A percentile compares a stretch with the other conserved stretches of the same genome.
These are phyloP conservation scores for Lepilemur ruficaudatus DNA, from an alignment of 2,797 vertebrate species.

Conservation along the genomic window DNA sequence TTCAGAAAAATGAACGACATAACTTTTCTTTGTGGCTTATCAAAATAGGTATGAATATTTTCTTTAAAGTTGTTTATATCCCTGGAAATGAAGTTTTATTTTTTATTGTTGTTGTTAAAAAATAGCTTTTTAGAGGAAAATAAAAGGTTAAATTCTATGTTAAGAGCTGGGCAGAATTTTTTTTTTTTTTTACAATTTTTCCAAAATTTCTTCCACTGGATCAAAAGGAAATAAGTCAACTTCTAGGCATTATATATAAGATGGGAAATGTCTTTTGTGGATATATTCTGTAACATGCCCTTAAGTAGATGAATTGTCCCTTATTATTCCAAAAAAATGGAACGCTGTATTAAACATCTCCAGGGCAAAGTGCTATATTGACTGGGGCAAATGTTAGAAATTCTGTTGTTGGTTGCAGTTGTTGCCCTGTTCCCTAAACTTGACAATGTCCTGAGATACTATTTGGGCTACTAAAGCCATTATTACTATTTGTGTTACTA, in stretches of 20 bases:
- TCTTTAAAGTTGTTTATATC: not conserved
- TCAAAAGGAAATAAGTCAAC: constrained; percentile 79
- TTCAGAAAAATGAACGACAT: not conserved
- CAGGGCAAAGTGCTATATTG: not conserved
- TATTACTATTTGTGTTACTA: not conserved
- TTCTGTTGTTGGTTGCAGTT: not conserved
- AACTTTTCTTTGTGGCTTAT: not conserved
- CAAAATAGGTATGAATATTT: not conserved
- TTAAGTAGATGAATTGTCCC: constrained; percentile 53
- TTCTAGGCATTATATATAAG: constrained; percentile 76
- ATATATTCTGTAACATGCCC: constrained; percentile 58
- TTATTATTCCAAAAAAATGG: constrained; percentile 46
- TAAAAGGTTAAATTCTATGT: constrained; percentile 64
- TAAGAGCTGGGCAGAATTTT: constrained; percentile 61
- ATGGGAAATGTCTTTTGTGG: constrained; percentile 68
- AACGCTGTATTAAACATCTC: not conserved
- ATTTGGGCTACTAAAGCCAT: constrained; percentile 17
- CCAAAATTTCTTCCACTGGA: constrained; percentile 74
- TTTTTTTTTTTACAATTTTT: constrained; percentile 64
- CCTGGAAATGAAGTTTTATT: not conserved
- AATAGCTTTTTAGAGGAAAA: not conserved
- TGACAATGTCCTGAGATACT: not conserved
- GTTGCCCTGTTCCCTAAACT: not conserved
- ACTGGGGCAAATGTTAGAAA: not conserved
- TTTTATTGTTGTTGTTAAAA: not conserved